Percentiles rank a stretch among this genome's conserved stretches.
Conservation (phyloP, 2,113 vertebrate species). For the Emberiza fucata region DNA sequence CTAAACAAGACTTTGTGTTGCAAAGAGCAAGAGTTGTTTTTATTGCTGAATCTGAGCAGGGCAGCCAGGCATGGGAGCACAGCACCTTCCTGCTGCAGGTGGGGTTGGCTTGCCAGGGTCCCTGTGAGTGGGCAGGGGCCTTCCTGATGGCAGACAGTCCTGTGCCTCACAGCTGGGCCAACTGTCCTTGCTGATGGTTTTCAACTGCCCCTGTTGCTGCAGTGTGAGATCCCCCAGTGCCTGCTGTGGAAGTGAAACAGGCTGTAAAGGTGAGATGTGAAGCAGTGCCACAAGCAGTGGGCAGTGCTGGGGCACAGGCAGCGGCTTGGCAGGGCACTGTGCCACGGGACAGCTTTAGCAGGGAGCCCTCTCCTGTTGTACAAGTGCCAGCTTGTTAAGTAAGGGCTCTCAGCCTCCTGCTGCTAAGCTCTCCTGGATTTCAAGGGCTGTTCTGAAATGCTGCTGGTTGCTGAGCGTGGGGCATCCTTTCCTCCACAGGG, state of each 20-base stretch:
- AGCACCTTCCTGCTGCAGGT: background rate
- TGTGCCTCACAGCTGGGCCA: background rate
- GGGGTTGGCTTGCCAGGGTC: rapidly evolving
- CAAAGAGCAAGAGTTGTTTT: background rate
- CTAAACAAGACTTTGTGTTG: background rate
- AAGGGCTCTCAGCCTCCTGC: background rate
- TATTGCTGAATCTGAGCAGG: background rate
- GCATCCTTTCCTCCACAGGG: rapidly evolving
- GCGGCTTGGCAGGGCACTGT: background rate
- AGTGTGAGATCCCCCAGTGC: background rate
- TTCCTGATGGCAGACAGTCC: background rate
- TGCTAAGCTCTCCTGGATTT: background rate
- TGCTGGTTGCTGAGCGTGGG: background rate
- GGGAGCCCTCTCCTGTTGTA: background rate
- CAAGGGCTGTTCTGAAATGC: background rate
- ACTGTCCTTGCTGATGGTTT: background rate
- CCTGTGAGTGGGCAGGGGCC: rapidly evolving
- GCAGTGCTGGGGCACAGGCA: background rate
- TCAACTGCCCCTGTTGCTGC: background rate
- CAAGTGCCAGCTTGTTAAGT: background rate
- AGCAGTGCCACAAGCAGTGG: rapidly evolving
- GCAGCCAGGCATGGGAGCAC: rapidly evolving
- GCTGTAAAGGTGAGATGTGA: background rate
- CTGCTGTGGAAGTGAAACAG: rapidly evolving
- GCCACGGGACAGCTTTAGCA: rapidly evolving